Conservation (phyloP, 2,797 vertebrate genomes). For the Alauda arvensis region DNA sequence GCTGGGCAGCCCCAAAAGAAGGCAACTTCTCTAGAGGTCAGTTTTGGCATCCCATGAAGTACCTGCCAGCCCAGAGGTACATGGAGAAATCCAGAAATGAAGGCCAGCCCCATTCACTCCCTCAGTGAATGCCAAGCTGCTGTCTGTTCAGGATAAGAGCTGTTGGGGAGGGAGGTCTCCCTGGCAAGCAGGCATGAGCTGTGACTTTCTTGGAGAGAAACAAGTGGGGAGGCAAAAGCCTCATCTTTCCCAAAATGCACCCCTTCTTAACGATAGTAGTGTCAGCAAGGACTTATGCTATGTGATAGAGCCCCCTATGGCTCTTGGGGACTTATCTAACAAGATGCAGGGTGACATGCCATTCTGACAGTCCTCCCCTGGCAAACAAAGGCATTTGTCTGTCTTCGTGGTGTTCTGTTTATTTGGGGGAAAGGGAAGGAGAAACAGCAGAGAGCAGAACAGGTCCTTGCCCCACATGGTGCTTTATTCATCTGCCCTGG, state of each 20-base stretch:
- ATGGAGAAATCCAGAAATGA: background rate
- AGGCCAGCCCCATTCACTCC: background rate
- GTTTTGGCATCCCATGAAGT: background rate
- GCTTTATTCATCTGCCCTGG: background rate
- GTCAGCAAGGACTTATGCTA: slow-evolving; percentile 20
- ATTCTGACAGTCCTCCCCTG: slow-evolving; percentile 2
- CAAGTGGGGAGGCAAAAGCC: background rate
- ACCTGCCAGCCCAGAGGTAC: background rate
- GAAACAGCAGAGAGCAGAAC: background rate
- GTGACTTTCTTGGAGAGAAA: slow-evolving; percentile 26
- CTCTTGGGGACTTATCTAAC: background rate
- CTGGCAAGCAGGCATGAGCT: background rate
- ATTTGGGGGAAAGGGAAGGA: background rate
- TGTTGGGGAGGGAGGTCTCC: background rate
- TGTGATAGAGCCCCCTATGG: background rate
- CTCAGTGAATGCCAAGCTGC: background rate
- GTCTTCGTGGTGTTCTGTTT: background rate
- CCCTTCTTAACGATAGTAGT: slow-evolving; percentile 40
- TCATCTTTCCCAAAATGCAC: background rate
- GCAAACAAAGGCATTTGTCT: slow-evolving; percentile 27
- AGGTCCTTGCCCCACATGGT: background rate
- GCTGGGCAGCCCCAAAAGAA: background rate
- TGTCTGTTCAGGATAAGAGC: background rate
- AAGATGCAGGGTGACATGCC: background rate
- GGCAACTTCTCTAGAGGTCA: background rate